Evolutionary conservation across 2,797 vertebrate species (phyloP), one percentile per base, ranked within the genome.

Genomic region (Rhabdomys pumilio): DNA sequence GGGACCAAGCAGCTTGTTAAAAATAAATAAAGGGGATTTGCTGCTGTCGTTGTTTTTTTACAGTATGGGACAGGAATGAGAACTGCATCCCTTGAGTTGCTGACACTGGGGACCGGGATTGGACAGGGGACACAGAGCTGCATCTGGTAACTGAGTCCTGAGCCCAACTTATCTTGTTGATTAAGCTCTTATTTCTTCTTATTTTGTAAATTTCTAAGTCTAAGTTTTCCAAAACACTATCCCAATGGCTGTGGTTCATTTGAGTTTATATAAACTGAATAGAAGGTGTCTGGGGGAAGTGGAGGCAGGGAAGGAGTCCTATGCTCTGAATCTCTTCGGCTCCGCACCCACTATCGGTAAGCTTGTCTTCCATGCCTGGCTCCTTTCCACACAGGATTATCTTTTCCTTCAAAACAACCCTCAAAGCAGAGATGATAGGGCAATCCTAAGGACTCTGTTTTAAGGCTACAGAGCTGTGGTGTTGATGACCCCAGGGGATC

Each of bases 281-380:
- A 90, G 83, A 77, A 91, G 59, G 69, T 80, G 72, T 82, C 90
- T 89, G 50, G 82, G 82, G 86, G 84, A 31, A 29, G 22, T 20
- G 13, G 50, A 1, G 26, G 13, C 26, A 7, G 38, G 34, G 41
- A 29, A 41, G 57, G 72, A 53, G 4, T 86, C 77, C 59, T 10
- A 0, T 3, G 41, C 24, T 50, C 38, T 44, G 22, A 24, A 82
- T 55, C 24, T 34, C 13, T 50, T 67, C 76, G 83, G 26, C 89
- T 86, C 19, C 0, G 0, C 38, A 91, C 65, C 72, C 38, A 24
- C 55, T n/a, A 14, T 73, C 55, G 44, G 7, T 8, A 44, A 90
- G 11, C 4, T 22, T 55, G 17, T 85, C 53, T 95, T 89, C 77
- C 5, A 13, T 12, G n/a, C 53, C 75, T 38, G 55, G 41, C 44